Evolutionary conservation across 2,113 vertebrate species (phyloP).

Genomic region (Oryzias curvinotus): DNA sequence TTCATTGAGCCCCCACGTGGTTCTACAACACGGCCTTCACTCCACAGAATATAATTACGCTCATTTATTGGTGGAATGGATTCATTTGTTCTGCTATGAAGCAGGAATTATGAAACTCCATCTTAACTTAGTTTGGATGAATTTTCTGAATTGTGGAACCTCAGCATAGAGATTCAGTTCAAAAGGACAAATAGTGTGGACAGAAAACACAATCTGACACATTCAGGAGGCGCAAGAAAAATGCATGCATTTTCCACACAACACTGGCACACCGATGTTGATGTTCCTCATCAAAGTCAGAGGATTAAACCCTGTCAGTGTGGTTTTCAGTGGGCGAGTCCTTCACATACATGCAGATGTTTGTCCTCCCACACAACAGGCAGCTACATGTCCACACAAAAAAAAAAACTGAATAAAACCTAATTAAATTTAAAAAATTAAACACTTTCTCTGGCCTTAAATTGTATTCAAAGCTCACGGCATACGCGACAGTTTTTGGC

Average conservation of each 20-base stretch:
- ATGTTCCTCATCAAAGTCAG: background rate
- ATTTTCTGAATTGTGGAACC: slow-evolving; percentile 31
- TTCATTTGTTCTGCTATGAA: slow-evolving; percentile 46
- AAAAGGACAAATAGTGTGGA: background rate
- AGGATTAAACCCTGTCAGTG: slow-evolving; percentile 6
- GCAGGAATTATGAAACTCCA: slow-evolving; percentile 41
- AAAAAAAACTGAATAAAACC: too few species aligned
- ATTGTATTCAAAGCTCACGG: slow-evolving; percentile 30
- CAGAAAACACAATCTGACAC: slow-evolving; percentile 20
- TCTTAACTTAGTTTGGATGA: slow-evolving; percentile 30
- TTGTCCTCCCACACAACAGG: slow-evolving; percentile 16
- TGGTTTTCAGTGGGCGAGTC: slow-evolving; percentile 13
- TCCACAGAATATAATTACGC: slow-evolving; percentile 62
- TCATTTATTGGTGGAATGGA: slow-evolving; percentile 43
- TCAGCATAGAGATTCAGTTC: background rate
- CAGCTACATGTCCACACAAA: slow-evolving; percentile 8
- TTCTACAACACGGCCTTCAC: slow-evolving; percentile 53
- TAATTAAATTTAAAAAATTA: background rate
- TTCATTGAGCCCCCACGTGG: slow-evolving; percentile 62
- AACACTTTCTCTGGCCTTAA: slow-evolving; percentile 19
- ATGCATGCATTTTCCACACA: background rate
- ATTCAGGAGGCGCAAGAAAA: background rate
- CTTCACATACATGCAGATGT: slow-evolving; percentile 5
- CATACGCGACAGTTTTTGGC: slow-evolving; percentile 76
- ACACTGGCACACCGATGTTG: background rate